These are phyloP conservation scores for Glossophaga mutica DNA, from an alignment of 2,797 vertebrate species.

Conservation along the genomic window DNA sequence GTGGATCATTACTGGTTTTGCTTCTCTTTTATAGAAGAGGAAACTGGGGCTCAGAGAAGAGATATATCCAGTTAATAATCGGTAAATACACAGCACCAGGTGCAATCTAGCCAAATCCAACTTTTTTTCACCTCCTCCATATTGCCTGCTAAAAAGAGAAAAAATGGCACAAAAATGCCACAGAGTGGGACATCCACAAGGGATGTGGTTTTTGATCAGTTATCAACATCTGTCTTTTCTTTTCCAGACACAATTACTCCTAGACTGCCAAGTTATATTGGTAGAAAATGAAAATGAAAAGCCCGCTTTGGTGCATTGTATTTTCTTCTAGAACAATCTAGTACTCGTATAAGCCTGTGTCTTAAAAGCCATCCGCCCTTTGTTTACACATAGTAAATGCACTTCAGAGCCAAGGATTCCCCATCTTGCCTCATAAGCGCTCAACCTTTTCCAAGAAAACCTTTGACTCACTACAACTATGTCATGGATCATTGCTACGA, in stretches of 20 bases:
- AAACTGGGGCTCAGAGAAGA: background rate
- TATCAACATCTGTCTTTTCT: background rate
- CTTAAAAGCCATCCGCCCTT: conserved; percentile 14
- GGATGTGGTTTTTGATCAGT: background rate
- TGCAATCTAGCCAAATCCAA: background rate
- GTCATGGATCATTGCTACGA: conserved; percentile 76
- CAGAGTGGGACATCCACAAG: background rate
- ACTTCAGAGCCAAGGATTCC: conserved; percentile 60
- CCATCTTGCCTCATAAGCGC: conserved; percentile 55
- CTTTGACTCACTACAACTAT: conserved; percentile 68
- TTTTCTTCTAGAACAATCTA: background rate
- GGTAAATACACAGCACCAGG: background rate
- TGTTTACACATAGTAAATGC: background rate
- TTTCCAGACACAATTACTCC: background rate
- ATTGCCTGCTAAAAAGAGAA: background rate
- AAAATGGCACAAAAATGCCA: background rate
- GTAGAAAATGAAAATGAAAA: conserved; percentile 39
- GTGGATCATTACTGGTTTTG: background rate
- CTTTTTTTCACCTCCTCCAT: background rate
- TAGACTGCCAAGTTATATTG: background rate
- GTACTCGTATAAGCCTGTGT: background rate
- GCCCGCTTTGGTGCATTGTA: background rate
- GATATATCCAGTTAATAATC: background rate
- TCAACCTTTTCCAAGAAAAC: conserved; percentile 68
- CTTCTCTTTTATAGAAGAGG: background rate